Evolutionary conservation across 1,140 invertebrate species (phyloP).

Genomic region (Leptinotarsa defecta): DNA sequence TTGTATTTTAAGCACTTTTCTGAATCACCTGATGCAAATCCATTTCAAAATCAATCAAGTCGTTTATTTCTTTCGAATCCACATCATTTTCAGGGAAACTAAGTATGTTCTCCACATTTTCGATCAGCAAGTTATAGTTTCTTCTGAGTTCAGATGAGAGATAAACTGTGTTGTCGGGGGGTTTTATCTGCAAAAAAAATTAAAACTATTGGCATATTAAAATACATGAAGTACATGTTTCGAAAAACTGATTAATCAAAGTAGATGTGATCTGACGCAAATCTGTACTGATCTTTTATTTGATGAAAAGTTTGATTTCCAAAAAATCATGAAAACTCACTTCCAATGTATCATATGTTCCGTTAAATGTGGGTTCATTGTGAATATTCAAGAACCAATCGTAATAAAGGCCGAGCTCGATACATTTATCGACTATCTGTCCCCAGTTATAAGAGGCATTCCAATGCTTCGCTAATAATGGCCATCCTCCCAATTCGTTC

Average conservation of each 20-base stretch:
- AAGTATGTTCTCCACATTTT: slow-evolving; percentile 14
- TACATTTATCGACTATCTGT: slow-evolving; percentile 66
- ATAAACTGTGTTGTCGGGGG: slow-evolving; percentile 35
- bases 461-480: slow-evolving; percentile 66
- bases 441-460: slow-evolving; percentile 67
- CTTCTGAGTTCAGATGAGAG: slow-evolving; percentile 39
- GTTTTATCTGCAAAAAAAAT: not conserved
- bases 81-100: not conserved
- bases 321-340: not conserved
- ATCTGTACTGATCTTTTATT: too few species aligned
- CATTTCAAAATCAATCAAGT: slow-evolving; percentile 12
- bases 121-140: slow-evolving; percentile 10
- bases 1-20: not conserved
- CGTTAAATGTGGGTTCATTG: not conserved
- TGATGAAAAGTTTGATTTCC: too few species aligned
- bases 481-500: slow-evolving; percentile 74
- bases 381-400: slow-evolving; percentile 49
- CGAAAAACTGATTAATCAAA: too few species aligned
- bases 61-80: not conserved
- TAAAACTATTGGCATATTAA: too few species aligned
- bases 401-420: slow-evolving; percentile 61
- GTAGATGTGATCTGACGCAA: too few species aligned
- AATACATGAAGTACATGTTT: too few species aligned
- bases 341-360: not conserved
- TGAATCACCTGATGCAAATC: not conserved